Evolutionary conservation across 2,888 invertebrate species (phyloP).

Genomic region (Scaptomyza caliginosa): DNA sequence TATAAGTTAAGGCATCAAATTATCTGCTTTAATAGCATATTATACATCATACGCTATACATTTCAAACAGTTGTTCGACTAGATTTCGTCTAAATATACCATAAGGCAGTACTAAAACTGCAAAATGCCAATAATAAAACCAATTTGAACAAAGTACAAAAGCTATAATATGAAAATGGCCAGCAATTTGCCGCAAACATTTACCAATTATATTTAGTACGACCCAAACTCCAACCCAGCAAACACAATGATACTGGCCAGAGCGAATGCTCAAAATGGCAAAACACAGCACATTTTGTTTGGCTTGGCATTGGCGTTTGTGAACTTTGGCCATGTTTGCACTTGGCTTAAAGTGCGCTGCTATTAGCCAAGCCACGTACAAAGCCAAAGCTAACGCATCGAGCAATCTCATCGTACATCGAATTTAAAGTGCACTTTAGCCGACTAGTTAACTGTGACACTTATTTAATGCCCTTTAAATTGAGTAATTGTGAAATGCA

Average conservation of each 20-base stretch:
- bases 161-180: conserved; percentile 62
- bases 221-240: conserved; percentile 6
- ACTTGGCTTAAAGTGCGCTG: conserved; percentile 46
- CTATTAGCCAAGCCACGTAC: conserved; percentile 25
- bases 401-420: conserved; percentile 22
- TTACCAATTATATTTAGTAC: conserved; percentile 67
- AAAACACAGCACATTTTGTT: conserved; percentile 51
- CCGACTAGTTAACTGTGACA: background rate
- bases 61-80: background rate
- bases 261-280: conserved; percentile 30
- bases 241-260: conserved; percentile 3
- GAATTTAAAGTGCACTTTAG: conserved; percentile 17
- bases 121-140: conserved; percentile 55
- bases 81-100: conserved; percentile 1
- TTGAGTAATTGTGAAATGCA: background rate
- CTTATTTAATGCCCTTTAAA: background rate
- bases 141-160: conserved; percentile 63
- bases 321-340: conserved; percentile 49
- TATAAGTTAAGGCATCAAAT: too few species aligned
- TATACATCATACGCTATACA: conserved; percentile 6
- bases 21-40: too few species aligned
- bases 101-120: conserved; percentile 22
- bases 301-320: conserved; percentile 48
- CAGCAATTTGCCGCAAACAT: conserved; percentile 70
- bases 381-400: conserved; percentile 18